Evolutionary conservation across 30 jellyfish, hydroid and myxozoan genomes (phyloP), one percentile per base, ranked within the genome.

Genomic region (Hydra vulgaris): DNA sequence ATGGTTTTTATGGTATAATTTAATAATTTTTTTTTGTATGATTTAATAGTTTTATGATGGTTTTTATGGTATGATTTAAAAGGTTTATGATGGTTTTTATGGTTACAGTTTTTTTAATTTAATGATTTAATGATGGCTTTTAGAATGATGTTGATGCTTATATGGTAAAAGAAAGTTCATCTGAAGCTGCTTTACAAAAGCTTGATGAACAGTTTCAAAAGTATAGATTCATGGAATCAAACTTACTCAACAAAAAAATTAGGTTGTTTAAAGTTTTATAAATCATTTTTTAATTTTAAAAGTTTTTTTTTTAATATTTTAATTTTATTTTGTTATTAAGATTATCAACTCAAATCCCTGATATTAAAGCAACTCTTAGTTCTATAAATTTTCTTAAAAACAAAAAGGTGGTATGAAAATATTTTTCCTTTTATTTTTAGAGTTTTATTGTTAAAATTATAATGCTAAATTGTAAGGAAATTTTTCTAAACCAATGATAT

Each of bases 131-230:
- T 25, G 61, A 5, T 40, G 5, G 12, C 21, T 69, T 82, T 27
- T 23, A 92, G 98, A 89, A 83, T 23, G 96, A 92, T 83, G 98
- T 92, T 71, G 98, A 86, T 52, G 83, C 56, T 0, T 84, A 87
- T 72, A 92, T 92, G 89, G 71, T 79, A 71, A 67, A 79, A 8
- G 94, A 87, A 27, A 82, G 76, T n/a, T 77, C 71, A 7, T 23
- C 70, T 22, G 98, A 92, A 74, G 72, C 82, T 16, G 95, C 85
- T 23, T 85, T 92, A 8, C 96, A 79, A 22, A 79, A 92, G 74
- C 87, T 92, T 15, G 98, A 92, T 80, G 98, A 92, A 74, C 98
- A 92, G 74, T 87, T 79, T 81, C 95, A 87, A 78, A 92, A 92
- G 69, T 92, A 92, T 71, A 83, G 82, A 78, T 92, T 92, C 72